These are phyloP conservation scores for Macrotrachela quadricornifera DNA, from an alignment of 1,140 invertebrate genomes.

Conservation along the genomic window DNA sequence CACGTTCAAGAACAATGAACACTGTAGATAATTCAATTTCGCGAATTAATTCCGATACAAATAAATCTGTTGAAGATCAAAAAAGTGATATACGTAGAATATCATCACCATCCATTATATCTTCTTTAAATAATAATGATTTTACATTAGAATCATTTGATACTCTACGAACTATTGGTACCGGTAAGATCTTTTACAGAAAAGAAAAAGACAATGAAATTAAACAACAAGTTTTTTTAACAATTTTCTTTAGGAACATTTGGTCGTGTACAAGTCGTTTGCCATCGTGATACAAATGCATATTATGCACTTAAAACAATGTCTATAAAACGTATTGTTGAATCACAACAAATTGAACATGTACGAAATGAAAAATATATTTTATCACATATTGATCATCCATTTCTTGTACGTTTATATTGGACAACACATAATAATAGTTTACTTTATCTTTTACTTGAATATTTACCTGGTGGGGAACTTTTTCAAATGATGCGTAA, in stretches of 20 bases:
- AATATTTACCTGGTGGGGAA: constrained; percentile 70
- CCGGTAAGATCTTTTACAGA: constrained; percentile 36
- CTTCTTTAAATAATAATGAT: no score
- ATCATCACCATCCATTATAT: no score
- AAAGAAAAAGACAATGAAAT: no score
- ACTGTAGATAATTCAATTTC: no score
- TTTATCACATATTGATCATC: constrained; percentile 52
- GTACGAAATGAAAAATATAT: constrained; percentile 82
- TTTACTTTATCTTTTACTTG: constrained; percentile 71
- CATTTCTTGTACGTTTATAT: constrained; percentile 73
- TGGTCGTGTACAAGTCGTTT: constrained; percentile 2
- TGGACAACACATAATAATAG: constrained; percentile 54
- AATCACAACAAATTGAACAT: constrained; percentile 67
- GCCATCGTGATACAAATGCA: constrained; percentile 14
- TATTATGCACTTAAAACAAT: constrained; percentile 76
- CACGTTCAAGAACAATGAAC: no score
- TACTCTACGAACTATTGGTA: constrained; percentile 91
- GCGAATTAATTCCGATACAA: no score
- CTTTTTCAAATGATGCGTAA: constrained; percentile 79
- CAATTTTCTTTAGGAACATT: constrained; percentile 4
- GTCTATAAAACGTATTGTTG: constrained; percentile 66
- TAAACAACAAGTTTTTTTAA: no score
- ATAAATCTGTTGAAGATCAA: no score
- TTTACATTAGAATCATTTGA: constrained; percentile 44
- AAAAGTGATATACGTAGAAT: no score